phyloP scores from a whole-genome alignment of 1,140 invertebrate species.

The Colletes gigas region DNA sequence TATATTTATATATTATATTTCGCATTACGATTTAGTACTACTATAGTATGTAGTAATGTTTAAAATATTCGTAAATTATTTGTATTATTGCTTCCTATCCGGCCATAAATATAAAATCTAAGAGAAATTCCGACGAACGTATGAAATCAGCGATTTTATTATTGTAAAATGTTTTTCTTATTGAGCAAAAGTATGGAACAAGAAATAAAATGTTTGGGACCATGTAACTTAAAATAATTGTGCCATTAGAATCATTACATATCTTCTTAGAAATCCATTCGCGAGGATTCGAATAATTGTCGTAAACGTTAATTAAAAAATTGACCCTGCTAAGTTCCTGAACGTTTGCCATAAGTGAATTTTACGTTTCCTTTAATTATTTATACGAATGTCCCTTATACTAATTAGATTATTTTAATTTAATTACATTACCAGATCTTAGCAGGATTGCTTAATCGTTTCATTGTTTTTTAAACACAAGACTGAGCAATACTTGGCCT shows the following conservation, averaged over 20 bases:
- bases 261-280: no score
- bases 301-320: constrained; percentile 48
- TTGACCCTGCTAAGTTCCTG: background rate
- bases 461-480: background rate
- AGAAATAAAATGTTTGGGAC: background rate
- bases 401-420: background rate
- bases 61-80: constrained; percentile 42
- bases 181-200: no score
- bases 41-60: constrained; percentile 3
- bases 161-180: background rate
- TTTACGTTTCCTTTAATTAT: background rate
- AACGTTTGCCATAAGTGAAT: no score
- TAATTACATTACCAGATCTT: background rate
- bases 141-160: constrained; percentile 13
- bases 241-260: no score
- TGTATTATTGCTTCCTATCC: constrained; percentile 67
- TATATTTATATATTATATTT: constrained; percentile 32
- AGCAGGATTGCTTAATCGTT: background rate
- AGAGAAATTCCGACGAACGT: constrained; percentile 19
- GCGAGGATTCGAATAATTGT: no score
- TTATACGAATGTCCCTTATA: background rate
- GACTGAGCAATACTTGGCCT: no score
- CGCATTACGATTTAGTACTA: constrained; percentile 8
- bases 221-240: no score
- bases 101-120: constrained; percentile 47